These are phyloP conservation scores for Scaptomyza pallida DNA, from an alignment of 1,140 invertebrate species.

Conservation along the genomic window DNA sequence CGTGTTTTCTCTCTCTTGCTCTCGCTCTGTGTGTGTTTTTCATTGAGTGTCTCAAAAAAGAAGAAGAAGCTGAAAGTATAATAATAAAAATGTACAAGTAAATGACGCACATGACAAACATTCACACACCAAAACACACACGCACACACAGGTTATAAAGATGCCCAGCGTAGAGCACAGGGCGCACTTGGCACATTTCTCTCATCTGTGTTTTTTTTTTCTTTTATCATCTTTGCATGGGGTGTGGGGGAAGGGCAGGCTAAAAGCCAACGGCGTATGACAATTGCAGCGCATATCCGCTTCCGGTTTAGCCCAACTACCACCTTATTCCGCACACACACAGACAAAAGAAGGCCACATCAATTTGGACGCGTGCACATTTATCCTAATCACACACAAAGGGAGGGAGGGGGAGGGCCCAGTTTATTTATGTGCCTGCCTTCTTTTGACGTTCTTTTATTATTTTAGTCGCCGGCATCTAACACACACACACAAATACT, in stretches of 20 bases:
- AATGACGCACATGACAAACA: constrained; percentile 55
- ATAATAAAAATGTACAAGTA: constrained; percentile 67
- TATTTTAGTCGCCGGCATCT: constrained; percentile 70
- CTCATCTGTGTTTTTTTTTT: too few relatives aligned
- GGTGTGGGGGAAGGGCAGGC: background rate
- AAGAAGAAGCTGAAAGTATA: constrained; percentile 9
- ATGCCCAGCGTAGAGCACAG: background rate
- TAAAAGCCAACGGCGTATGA: constrained; percentile 63
- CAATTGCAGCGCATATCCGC: constrained; percentile 81
- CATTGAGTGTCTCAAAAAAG: constrained; percentile 33
- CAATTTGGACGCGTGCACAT: constrained; percentile 78
- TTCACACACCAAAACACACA: constrained; percentile 2
- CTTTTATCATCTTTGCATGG: background rate
- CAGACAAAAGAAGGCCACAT: constrained; percentile 58
- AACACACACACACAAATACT: constrained; percentile 6
- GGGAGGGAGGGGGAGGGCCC: constrained; percentile 18
- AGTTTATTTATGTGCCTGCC: constrained; percentile 78
- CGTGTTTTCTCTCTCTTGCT: background rate
- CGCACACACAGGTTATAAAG: too few relatives aligned
- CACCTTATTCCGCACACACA: background rate
- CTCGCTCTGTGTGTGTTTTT: constrained; percentile 20
- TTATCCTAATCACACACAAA: constrained; percentile 77
- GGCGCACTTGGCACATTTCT: constrained; percentile 33
- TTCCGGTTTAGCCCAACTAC: constrained; percentile 49
- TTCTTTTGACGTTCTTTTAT: constrained; percentile 79